phyloP scores from a whole-genome alignment of 2,888 invertebrate genomes.

The Aromia moschata region DNA sequence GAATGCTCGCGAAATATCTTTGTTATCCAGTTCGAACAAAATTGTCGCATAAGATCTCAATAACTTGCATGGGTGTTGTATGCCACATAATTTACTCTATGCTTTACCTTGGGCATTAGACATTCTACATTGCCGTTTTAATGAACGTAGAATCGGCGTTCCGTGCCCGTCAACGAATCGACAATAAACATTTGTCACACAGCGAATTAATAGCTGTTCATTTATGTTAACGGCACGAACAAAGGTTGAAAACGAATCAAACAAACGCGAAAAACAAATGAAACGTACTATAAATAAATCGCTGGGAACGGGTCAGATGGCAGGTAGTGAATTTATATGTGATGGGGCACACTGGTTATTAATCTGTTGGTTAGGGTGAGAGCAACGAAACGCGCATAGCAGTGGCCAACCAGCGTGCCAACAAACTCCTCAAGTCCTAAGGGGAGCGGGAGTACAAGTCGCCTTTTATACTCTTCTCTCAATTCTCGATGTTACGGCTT shows the following conservation, averaged over 20 bases:
- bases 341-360: constrained; percentile 56
- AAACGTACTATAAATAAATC: neutral
- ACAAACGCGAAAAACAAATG: neutral
- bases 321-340: constrained; percentile 20
- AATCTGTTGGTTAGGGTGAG: constrained; percentile 73
- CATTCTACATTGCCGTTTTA: too few species aligned
- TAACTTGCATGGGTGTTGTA: too few species aligned
- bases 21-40: too few species aligned
- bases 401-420: constrained; percentile 96
- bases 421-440: constrained; percentile 89
- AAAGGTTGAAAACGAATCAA: neutral
- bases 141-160: too few species aligned
- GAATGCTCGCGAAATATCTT: too few species aligned
- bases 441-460: constrained; percentile 53
- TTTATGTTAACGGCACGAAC: too few species aligned
- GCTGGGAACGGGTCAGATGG: constrained; percentile 39
- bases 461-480: constrained; percentile 61
- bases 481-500: constrained; percentile 58
- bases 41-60: too few species aligned
- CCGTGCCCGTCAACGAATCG: too few species aligned
- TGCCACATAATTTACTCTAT: too few species aligned
- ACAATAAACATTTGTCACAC: too few species aligned
- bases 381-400: constrained; percentile 96
- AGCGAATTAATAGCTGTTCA: too few species aligned
- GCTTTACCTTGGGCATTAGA: too few species aligned